phyloP scores from a whole-genome alignment of 2,113 vertebrate genomes.

The Coptodon bakossiorum region DNA sequence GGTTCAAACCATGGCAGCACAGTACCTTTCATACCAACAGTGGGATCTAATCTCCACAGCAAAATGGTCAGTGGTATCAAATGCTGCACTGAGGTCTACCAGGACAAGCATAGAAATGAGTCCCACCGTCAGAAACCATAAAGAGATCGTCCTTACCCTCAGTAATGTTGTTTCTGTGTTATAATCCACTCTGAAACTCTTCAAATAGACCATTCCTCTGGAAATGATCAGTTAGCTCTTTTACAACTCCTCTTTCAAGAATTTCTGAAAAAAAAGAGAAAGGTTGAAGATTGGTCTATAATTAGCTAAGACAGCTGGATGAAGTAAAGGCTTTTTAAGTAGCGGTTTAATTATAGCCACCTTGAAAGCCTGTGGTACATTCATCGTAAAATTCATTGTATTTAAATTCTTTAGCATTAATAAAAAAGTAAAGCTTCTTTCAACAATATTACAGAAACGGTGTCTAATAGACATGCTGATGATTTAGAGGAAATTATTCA shows the following conservation, averaged over 20 bases:
- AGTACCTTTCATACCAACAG: background rate
- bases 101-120: background rate
- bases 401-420: background rate
- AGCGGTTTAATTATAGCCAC: accelerated
- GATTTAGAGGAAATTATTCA: background rate
- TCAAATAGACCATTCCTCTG: background rate
- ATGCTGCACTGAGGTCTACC: background rate
- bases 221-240: background rate
- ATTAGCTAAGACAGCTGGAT: background rate
- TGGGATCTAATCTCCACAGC: background rate
- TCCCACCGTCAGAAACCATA: background rate
- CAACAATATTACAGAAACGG: background rate
- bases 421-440: background rate
- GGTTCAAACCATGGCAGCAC: background rate
- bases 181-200: background rate
- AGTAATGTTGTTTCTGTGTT: background rate
- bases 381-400: background rate
- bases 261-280: background rate
- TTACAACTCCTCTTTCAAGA: background rate
- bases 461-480: background rate
- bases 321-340: background rate
- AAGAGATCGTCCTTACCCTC: background rate
- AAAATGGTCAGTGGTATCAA: background rate
- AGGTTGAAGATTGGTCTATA: background rate
- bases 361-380: background rate